phyloP scores from a whole-genome alignment of 1,140 invertebrate species.

The Hormaphis cornu region DNA sequence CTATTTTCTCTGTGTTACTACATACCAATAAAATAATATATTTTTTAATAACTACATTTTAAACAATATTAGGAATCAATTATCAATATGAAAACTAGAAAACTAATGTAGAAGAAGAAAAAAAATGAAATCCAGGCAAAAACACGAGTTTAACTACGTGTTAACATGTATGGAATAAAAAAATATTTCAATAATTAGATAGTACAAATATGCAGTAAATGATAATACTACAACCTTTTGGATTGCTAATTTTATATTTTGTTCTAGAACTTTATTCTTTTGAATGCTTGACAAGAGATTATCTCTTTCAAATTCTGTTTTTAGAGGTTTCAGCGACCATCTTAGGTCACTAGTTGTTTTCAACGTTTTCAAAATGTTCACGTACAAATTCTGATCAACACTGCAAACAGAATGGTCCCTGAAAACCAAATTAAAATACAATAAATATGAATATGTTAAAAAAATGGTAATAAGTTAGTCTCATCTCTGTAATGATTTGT shows the following conservation, averaged over 20 bases:
- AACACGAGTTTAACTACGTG: neutral
- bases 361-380: constrained; percentile 1
- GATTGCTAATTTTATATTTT: neutral
- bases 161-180: no score
- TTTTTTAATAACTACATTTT: no score
- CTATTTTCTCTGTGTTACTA: no score
- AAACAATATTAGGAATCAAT: no score
- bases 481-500: no score
- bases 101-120: neutral
- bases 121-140: neutral
- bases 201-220: neutral
- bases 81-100: no score
- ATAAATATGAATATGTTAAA: no score
- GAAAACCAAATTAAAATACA: no score
- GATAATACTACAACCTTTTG: neutral
- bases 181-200: no score
- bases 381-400: neutral
- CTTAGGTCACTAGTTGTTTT: neutral
- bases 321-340: neutral
- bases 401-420: neutral
- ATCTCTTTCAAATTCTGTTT: neutral
- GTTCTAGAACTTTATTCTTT: constrained; percentile 5
- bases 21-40: no score
- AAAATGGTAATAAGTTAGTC: no score
- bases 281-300: neutral